A percentile compares a stretch with the other conserved stretches of the same genome.
Conservation (phyloP, 2,797 vertebrate species). For the Anableps anableps region DNA sequence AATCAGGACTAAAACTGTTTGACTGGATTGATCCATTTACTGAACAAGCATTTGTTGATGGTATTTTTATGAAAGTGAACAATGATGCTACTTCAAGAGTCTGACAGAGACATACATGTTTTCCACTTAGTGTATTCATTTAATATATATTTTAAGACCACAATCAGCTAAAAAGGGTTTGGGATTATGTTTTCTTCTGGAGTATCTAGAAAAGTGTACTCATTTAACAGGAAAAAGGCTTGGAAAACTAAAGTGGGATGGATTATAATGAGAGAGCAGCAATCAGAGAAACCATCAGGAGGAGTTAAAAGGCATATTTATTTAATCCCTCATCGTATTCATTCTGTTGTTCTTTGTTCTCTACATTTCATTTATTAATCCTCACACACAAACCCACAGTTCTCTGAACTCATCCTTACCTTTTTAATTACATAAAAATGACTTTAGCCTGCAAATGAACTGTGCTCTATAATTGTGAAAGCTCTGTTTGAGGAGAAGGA, state of each 20-base stretch:
- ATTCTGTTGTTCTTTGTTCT: slow-evolving; percentile 47
- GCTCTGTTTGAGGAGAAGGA: slow-evolving; percentile 25
- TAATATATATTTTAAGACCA: too few species aligned
- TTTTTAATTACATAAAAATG: slow-evolving; percentile 51
- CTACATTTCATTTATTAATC: slow-evolving; percentile 52
- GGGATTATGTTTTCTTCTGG: not conserved
- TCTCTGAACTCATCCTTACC: slow-evolving; percentile 36
- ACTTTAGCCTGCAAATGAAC: slow-evolving; percentile 41
- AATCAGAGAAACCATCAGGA: slow-evolving; percentile 50
- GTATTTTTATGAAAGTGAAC: not conserved
- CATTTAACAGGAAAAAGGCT: not conserved
- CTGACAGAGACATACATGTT: not conserved
- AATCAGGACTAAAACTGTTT: not conserved
- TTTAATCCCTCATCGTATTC: slow-evolving; percentile 41
- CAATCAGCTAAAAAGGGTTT: not conserved
- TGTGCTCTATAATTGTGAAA: slow-evolving; percentile 26
- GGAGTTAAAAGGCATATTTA: slow-evolving; percentile 38
- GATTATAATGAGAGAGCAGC: slow-evolving; percentile 11
- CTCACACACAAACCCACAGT: slow-evolving; percentile 36
- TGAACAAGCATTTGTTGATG: not conserved
- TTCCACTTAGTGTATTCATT: not conserved
- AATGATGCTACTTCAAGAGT: not conserved
- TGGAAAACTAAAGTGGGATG: not conserved
- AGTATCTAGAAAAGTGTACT: not conserved
- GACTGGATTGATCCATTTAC: not conserved